phyloP scores from a whole-genome alignment of 64 coral and sea anemone genomes.

The Catalaphyllia jardinei region DNA sequence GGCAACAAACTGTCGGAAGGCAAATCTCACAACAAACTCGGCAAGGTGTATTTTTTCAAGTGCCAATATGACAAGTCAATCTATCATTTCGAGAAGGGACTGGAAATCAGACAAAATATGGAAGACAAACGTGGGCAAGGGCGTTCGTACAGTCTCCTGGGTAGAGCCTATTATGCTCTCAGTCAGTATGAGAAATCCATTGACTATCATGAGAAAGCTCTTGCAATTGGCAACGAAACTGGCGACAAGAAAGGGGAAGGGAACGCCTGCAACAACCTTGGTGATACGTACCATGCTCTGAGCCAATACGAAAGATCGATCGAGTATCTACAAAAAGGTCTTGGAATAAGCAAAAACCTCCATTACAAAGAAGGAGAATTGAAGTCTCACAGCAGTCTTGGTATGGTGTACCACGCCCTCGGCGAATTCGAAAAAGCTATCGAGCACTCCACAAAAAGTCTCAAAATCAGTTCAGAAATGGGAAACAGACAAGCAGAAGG shows the following conservation, averaged over 20 bases:
- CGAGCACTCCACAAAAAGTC: constrained; percentile 11
- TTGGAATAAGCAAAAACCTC: constrained; percentile 15
- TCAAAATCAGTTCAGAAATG: constrained; percentile 28
- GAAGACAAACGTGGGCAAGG: constrained; percentile 23
- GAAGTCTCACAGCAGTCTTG: constrained; percentile 6
- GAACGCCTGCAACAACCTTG: constrained; percentile 15
- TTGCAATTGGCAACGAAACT: constrained; percentile 7
- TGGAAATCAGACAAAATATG: constrained; percentile 28
- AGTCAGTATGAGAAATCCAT: constrained; percentile 29
- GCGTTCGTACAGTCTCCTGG: neutral
- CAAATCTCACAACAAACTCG: constrained; percentile 4
- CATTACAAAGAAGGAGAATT: constrained; percentile 18
- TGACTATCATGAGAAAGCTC: constrained; percentile 24
- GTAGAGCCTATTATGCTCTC: constrained; percentile 13
- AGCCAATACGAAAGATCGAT: constrained; percentile 25
- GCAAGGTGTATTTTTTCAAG: neutral
- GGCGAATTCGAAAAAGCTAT: constrained; percentile 27
- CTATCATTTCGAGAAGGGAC: neutral
- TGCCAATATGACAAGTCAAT: constrained; percentile 34
- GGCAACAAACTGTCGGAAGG: neutral
- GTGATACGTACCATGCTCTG: constrained; percentile 12
- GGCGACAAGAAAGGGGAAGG: constrained; percentile 41
- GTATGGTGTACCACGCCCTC: neutral
- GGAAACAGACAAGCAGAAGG: neutral
- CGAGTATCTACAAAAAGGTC: constrained; percentile 7